Evolutionary conservation across 2,888 invertebrate species (phyloP).

Genomic region (Drosophila algonquin): DNA sequence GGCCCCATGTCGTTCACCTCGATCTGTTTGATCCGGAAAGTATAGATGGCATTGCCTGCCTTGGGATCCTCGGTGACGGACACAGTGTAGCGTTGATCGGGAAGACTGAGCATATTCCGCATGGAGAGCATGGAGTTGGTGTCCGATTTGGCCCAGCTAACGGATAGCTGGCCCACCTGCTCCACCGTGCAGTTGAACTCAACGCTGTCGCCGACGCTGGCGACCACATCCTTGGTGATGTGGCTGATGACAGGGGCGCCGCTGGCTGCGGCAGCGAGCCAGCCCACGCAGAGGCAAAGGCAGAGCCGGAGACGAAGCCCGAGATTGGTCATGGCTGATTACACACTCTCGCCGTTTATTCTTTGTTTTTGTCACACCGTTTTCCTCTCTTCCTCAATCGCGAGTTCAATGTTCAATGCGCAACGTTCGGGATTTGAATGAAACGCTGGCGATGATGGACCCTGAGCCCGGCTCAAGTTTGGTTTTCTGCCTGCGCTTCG

Average conservation of each 20-base stretch:
- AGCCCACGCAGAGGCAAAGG: constrained; percentile 22
- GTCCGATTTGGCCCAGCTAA: constrained; percentile 82
- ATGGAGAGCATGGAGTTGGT: constrained; percentile 81
- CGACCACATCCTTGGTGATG: constrained; percentile 80
- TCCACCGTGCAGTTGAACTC: constrained; percentile 83
- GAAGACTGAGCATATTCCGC: constrained; percentile 77
- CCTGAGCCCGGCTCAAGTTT: constrained; percentile 53
- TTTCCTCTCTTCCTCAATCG: neutral
- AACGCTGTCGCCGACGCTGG: constrained; percentile 81
- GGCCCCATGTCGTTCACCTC: constrained; percentile 82
- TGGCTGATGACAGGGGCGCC: constrained; percentile 74
- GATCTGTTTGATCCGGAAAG: constrained; percentile 80
- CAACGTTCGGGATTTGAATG: constrained; percentile 62
- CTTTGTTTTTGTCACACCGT: constrained; percentile 2
- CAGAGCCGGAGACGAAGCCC: constrained; percentile 18
- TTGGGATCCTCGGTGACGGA: constrained; percentile 68
- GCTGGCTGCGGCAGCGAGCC: constrained; percentile 31
- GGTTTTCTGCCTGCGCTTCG: constrained; percentile 18
- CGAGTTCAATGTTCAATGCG: constrained; percentile 57
- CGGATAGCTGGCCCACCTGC: constrained; percentile 78
- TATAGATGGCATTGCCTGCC: constrained; percentile 74
- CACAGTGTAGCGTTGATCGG: constrained; percentile 80
- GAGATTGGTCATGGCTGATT: constrained; percentile 24
- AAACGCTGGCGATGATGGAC: constrained; percentile 29
- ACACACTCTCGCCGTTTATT: neutral